Conservation (phyloP, 2,797 vertebrate genomes). For the Acrossocheilus wenchowensis region DNA sequence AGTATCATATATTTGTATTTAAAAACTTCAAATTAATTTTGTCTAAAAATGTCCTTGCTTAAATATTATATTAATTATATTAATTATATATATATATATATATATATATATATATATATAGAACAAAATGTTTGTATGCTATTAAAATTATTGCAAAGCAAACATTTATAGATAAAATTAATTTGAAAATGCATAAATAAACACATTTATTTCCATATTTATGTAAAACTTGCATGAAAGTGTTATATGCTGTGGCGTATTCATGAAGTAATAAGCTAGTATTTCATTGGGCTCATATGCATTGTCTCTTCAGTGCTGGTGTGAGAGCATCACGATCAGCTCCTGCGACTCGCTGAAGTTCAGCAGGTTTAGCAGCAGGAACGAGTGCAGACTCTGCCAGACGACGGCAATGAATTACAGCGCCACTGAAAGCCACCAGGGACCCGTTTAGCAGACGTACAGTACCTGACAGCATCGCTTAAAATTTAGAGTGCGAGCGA, state of each 20-base stretch:
- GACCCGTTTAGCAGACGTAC: conserved; percentile 46
- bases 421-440: conserved; percentile 23
- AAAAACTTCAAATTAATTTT: no score
- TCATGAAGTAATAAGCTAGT: not conserved
- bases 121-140: no score
- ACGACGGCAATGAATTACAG: conserved; percentile 25
- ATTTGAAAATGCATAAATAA: no score
- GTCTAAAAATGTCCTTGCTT: no score
- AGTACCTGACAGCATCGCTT: conserved; percentile 50
- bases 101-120: no score
- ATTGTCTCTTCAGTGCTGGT: not conserved
- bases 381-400: conserved; percentile 1
- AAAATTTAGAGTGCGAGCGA: conserved; percentile 27
- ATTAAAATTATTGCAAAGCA: no score
- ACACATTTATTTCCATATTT: no score
- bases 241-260: no score
- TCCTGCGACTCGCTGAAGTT: not conserved
- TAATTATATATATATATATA: no score
- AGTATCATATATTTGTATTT: no score
- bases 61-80: no score
- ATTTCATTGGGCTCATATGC: not conserved
- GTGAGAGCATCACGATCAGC: conserved; percentile 12
- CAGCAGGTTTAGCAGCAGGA: not conserved
- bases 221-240: not conserved
- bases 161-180: no score